Conservation (phyloP, 2,113 vertebrate genomes). For the Esox niger region DNA sequence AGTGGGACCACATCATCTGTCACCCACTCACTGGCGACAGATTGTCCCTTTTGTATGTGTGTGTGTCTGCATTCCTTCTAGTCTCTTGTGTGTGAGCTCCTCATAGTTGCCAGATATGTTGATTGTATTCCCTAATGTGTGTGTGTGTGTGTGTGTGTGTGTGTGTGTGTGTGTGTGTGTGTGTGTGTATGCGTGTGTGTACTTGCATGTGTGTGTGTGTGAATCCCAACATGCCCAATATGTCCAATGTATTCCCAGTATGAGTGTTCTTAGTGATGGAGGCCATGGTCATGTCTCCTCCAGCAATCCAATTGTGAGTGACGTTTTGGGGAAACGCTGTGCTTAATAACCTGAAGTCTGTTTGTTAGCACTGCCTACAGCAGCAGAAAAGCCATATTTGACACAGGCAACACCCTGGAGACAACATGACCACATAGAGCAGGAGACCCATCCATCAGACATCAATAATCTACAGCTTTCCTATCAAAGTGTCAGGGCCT, state of each 20-base stretch:
- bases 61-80: too few species aligned
- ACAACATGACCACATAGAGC: neutral
- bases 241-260: neutral
- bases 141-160: too few species aligned
- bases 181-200: too few species aligned
- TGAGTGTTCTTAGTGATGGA: neutral
- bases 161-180: neutral
- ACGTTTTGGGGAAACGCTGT: neutral
- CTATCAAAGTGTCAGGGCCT: slow-evolving; percentile 19
- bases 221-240: neutral
- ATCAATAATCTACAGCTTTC: slow-evolving; percentile 22
- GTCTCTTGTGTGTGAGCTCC: too few species aligned
- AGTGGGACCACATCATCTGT: slow-evolving; percentile 74
- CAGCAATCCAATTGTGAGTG: neutral
- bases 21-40: slow-evolving; percentile 67
- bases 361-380: neutral
- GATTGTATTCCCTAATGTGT: neutral
- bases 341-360: neutral
- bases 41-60: slow-evolving; percentile 60
- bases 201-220: neutral
- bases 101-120: neutral
- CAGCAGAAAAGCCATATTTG: neutral
- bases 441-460: slow-evolving; percentile 29
- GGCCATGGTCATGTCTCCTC: neutral
- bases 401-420: neutral